Percentiles rank a stretch among this genome's conserved stretches.
Conservation (phyloP, 2,113 vertebrate genomes). For the Marmota flaviventris region DNA sequence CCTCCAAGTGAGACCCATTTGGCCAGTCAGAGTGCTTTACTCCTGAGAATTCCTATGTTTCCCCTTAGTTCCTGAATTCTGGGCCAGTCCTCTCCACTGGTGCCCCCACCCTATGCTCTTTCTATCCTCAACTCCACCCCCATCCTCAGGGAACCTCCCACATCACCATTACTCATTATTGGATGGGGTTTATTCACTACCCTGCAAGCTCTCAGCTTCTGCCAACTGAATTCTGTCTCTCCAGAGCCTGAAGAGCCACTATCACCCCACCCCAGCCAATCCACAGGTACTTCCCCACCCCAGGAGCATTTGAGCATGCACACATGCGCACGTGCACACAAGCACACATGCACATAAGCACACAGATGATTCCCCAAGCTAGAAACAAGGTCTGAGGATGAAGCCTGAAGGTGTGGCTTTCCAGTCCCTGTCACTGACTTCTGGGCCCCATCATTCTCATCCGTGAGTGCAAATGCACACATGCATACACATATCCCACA, state of each 20-base stretch:
- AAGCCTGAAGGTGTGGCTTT: slow-evolving; percentile 7
- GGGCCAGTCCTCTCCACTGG: background rate
- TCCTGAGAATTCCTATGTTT: background rate
- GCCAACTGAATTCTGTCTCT: slow-evolving; percentile 32
- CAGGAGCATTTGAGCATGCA: background rate
- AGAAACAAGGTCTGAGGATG: slow-evolving; percentile 4
- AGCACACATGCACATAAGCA: rapidly evolving
- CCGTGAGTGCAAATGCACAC: background rate
- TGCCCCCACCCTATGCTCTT: background rate
- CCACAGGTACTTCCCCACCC: background rate
- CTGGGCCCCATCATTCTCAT: background rate
- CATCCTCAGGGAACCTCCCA: slow-evolving; percentile 37
- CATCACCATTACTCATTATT: slow-evolving; percentile 28
- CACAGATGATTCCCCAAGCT: background rate
- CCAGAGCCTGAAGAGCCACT: background rate
- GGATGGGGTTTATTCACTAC: slow-evolving; percentile 16
- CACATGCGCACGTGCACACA: rapidly evolving
- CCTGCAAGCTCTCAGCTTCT: slow-evolving; percentile 39
- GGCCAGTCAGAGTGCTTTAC: background rate
- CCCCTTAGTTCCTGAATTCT: background rate
- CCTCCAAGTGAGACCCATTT: background rate
- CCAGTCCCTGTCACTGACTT: background rate
- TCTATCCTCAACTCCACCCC: background rate
- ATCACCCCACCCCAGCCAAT: background rate
- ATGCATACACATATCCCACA: background rate